These are phyloP conservation scores for Druceiella hillmani DNA, from an alignment of 2,888 invertebrate genomes.

Conservation along the genomic window DNA sequence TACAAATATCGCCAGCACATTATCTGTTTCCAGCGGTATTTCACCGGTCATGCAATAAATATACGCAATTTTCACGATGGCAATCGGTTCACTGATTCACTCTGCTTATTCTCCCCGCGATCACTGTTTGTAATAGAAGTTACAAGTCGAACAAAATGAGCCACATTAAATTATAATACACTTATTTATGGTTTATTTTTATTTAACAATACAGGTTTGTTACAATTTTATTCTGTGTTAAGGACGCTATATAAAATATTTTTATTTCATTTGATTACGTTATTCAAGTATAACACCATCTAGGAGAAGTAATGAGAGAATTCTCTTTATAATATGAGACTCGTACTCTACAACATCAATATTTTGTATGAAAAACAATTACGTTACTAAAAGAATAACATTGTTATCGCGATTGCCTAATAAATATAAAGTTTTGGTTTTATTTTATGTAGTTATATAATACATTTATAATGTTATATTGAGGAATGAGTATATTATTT, in stretches of 20 bases:
- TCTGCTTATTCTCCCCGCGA: conserved; percentile 4
- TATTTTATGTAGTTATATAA: too few relatives aligned
- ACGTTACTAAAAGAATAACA: too few relatives aligned
- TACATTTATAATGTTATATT: too few relatives aligned
- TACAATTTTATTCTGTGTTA: conserved; percentile 11
- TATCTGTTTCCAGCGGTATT: conserved; percentile 11
- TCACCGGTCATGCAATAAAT: conserved; percentile 11
- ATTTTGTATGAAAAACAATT: too few relatives aligned
- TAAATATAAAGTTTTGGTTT: too few relatives aligned
- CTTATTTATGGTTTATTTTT: conserved; percentile 10
- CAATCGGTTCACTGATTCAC: conserved; percentile 7
- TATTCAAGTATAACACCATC: conserved; percentile 9
- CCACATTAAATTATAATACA: conserved; percentile 6
- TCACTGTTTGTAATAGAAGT: conserved; percentile 4
- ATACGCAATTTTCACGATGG: conserved; percentile 8
- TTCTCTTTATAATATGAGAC: conserved; percentile 7
- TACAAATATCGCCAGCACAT: conserved; percentile 8
- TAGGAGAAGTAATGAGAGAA: conserved; percentile 10
- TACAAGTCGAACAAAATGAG: conserved; percentile 9
- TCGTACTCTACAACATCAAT: too few relatives aligned
- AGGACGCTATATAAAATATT: conserved; percentile 7
- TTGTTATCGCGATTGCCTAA: too few relatives aligned
- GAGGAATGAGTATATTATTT: too few relatives aligned
- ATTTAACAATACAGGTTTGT: conserved; percentile 12
- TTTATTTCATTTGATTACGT: conserved; percentile 4